These are phyloP conservation scores for Rhinoraja longicauda DNA, from an alignment of 2,797 vertebrate species.

Conservation along the genomic window DNA sequence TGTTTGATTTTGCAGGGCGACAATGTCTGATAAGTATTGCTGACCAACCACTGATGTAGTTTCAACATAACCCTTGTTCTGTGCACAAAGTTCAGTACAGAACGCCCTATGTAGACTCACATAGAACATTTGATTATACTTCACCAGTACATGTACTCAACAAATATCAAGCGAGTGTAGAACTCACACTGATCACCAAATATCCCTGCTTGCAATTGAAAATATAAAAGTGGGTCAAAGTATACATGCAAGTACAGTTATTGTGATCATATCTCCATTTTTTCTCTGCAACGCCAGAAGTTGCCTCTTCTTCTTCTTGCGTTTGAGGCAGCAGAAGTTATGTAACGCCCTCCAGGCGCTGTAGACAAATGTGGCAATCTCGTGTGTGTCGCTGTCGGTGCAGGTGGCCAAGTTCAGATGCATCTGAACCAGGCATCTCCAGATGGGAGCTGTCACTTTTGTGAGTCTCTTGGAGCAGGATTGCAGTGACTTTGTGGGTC, in stretches of 20 bases:
- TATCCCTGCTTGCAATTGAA: not conserved
- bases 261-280: too few relatives aligned
- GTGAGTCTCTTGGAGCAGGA: too few relatives aligned
- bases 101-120: not conserved
- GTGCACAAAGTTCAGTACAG: not conserved
- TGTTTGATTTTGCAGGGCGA: not conserved
- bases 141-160: not conserved
- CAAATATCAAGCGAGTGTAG: not conserved
- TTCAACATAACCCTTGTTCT: not conserved
- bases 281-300: too few relatives aligned
- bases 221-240: not conserved
- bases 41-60: not conserved
- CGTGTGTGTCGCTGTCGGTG: too few relatives aligned
- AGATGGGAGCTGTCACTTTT: too few relatives aligned
- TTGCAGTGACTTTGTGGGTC: too few relatives aligned
- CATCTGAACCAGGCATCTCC: too few relatives aligned
- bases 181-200: not conserved
- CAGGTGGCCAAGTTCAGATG: too few relatives aligned
- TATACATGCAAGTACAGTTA: not conserved
- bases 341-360: too few relatives aligned
- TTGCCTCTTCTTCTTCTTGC: too few relatives aligned
- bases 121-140: not conserved
- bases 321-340: too few relatives aligned
- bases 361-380: too few relatives aligned
- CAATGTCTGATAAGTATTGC: not conserved